These are phyloP conservation scores for Liposcelis brunnea DNA, from an alignment of 2,888 invertebrate genomes.

Conservation along the genomic window DNA sequence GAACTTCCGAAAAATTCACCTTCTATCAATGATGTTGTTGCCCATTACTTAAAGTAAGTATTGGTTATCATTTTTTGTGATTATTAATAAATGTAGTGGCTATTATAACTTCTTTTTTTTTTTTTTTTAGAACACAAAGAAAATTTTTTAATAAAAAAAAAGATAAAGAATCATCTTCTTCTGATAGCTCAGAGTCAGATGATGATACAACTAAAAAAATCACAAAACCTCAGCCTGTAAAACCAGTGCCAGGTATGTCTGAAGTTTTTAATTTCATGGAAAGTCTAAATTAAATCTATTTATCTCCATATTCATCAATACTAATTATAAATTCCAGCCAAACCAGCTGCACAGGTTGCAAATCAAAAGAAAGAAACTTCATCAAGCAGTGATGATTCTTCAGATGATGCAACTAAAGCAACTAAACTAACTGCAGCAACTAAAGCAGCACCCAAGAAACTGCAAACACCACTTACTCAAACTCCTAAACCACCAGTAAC, in stretches of 20 bases:
- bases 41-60: slow-evolving; percentile 5
- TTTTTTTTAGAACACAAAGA: background rate
- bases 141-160: background rate
- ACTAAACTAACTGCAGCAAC: slow-evolving; percentile 2
- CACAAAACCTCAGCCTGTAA: background rate
- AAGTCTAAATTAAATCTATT: too few species aligned
- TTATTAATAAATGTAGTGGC: background rate
- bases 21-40: background rate
- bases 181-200: slow-evolving; percentile 3
- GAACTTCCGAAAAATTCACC: background rate
- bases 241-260: too few species aligned
- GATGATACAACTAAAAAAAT: background rate
- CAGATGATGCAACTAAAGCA: slow-evolving; percentile 1
- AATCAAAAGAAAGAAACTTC: background rate
- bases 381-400: slow-evolving; percentile 5
- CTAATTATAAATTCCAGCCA: background rate
- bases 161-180: background rate
- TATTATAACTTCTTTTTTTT: too few species aligned
- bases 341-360: background rate
- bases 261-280: too few species aligned
- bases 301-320: too few species aligned
- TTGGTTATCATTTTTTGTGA: background rate
- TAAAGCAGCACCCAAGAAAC: background rate
- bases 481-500: background rate
- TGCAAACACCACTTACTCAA: background rate